Percentiles rank a stretch among this genome's conserved stretches.
Evolutionary conservation across 2,113 vertebrate genomes (phyloP).

Genomic region (Serilophus lunatus): DNA sequence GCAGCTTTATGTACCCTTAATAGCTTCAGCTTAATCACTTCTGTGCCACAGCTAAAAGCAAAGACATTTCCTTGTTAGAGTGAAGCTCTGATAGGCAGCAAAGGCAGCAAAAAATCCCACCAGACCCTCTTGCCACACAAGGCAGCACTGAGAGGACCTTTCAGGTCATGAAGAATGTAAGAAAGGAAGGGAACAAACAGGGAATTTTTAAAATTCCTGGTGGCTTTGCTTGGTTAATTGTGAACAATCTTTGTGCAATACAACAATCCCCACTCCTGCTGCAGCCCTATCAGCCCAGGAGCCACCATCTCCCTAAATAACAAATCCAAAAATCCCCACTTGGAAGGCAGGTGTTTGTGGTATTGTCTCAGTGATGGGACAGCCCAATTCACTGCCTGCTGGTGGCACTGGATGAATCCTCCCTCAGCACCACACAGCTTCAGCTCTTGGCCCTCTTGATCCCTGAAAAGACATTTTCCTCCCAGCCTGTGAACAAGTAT

Average conservation of each 20-base stretch:
- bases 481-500: neutral
- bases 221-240: neutral
- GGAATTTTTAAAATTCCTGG: neutral
- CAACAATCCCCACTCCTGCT: neutral
- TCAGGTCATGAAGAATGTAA: neutral
- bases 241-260: neutral
- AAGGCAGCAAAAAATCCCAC: neutral
- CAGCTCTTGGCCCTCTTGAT: neutral
- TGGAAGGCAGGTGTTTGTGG: neutral
- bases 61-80: neutral
- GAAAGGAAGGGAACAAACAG: neutral
- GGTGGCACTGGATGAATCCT: neutral
- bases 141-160: neutral
- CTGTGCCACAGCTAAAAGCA: neutral
- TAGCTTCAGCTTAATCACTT: neutral
- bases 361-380: fast-evolving
- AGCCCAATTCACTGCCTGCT: neutral
- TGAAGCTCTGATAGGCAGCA: neutral
- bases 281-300: neutral
- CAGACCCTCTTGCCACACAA: neutral
- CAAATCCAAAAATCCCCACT: neutral
- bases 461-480: neutral
- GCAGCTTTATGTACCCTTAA: neutral
- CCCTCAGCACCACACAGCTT: neutral
- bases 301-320: neutral